These are phyloP conservation scores for Monochamus saltuarius DNA, from an alignment of 1,140 invertebrate genomes.

Conservation along the genomic window DNA sequence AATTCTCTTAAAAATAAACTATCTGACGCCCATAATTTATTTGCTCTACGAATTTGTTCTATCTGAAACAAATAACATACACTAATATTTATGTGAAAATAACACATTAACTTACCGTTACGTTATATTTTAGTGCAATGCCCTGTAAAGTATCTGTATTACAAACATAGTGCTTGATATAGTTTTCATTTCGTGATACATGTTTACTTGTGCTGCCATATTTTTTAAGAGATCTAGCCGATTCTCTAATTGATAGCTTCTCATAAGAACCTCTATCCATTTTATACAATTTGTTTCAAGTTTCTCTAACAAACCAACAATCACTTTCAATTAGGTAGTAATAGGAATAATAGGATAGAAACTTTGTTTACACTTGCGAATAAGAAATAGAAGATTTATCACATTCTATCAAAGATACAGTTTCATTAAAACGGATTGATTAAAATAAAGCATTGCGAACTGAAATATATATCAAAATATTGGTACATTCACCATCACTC, in stretches of 20 bases:
- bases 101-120: slow-evolving; percentile 66
- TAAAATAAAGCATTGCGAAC: too few species aligned
- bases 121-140: slow-evolving; percentile 88
- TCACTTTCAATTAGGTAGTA: background rate
- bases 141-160: slow-evolving; percentile 89
- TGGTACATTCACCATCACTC: too few species aligned
- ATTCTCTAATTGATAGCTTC: slow-evolving; percentile 79
- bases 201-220: slow-evolving; percentile 84
- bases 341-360: background rate
- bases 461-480: too few species aligned
- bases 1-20: slow-evolving; percentile 83
- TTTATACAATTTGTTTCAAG: slow-evolving; percentile 10
- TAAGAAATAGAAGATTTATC: background rate
- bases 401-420: too few species aligned
- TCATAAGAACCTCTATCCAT: slow-evolving; percentile 76
- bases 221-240: slow-evolving; percentile 78
- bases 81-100: slow-evolving; percentile 13
- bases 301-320: too few species aligned
- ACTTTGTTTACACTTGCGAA: background rate
- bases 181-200: slow-evolving; percentile 61
- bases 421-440: too few species aligned
- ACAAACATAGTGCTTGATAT: slow-evolving; percentile 76
- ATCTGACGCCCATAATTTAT: slow-evolving; percentile 84
- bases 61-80: slow-evolving; percentile 60
- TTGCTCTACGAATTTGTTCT: slow-evolving; percentile 85